Conservation (phyloP, 2,797 vertebrate genomes). For the Hoplostethus atlanticus region DNA sequence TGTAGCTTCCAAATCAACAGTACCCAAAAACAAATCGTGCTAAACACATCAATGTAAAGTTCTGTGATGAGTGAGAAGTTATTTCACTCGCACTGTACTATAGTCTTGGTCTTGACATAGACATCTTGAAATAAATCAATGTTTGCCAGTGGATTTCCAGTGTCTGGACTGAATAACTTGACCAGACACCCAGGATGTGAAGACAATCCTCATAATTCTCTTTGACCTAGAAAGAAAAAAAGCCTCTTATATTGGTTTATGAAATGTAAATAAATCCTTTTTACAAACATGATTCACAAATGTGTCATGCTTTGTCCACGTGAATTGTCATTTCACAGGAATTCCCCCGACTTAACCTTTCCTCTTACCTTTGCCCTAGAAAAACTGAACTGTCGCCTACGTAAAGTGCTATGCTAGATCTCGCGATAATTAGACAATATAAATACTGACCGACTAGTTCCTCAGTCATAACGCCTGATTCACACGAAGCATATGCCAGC, state of each 20-base stretch:
- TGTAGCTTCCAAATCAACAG: slow-evolving; percentile 46
- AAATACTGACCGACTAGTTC: slow-evolving; percentile 37
- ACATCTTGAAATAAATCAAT: too few species aligned
- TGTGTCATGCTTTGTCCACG: slow-evolving; percentile 1
- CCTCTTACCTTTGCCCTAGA: slow-evolving; percentile 69
- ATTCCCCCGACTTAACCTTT: slow-evolving; percentile 54
- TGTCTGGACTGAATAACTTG: background rate
- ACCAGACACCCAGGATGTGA: background rate
- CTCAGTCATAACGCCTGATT: background rate
- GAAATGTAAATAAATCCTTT: slow-evolving; percentile 19
- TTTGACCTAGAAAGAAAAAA: background rate
- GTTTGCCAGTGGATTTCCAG: too few species aligned
- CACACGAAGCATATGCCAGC: accelerated
- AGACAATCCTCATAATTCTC: background rate
- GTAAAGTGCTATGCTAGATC: slow-evolving; percentile 43
- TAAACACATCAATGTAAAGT: too few species aligned
- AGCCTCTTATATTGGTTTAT: background rate
- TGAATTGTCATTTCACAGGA: slow-evolving; percentile 24
- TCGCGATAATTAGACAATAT: slow-evolving; percentile 71
- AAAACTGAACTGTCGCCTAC: background rate
- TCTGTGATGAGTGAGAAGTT: too few species aligned
- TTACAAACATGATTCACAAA: background rate
- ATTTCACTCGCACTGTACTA: too few species aligned
- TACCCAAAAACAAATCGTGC: slow-evolving; percentile 15
- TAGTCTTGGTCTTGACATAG: too few species aligned